Conservation (phyloP, 2,888 invertebrate genomes). For the Meandrusa payeni region DNA sequence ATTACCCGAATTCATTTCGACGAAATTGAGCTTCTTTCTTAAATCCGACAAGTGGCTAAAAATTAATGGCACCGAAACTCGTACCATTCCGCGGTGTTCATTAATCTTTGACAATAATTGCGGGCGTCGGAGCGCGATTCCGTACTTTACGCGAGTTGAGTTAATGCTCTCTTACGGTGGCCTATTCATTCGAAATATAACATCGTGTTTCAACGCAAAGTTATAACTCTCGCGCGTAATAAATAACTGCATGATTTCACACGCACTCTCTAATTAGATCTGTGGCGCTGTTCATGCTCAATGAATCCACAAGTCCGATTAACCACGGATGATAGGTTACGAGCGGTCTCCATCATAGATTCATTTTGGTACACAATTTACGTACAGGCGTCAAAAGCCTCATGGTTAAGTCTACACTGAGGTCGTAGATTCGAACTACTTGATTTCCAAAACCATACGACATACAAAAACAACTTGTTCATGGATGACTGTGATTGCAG, state of each 20-base stretch:
- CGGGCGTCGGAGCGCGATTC: slow-evolving; percentile 55
- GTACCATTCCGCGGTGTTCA: slow-evolving; percentile 16
- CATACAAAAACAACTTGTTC: too few species aligned
- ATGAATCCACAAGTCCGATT: slow-evolving; percentile 39
- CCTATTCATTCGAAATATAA: slow-evolving; percentile 68
- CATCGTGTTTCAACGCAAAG: slow-evolving; percentile 49
- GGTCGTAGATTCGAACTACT: too few species aligned
- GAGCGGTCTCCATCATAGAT: slow-evolving; percentile 35
- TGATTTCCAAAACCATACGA: too few species aligned
- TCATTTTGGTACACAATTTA: too few species aligned
- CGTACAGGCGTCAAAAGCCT: too few species aligned
- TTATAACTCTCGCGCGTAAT: slow-evolving; percentile 46
- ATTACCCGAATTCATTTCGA: slow-evolving; percentile 20
- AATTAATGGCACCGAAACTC: slow-evolving; percentile 23
- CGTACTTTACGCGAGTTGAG: slow-evolving; percentile 55
- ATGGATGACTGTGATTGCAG: too few species aligned
- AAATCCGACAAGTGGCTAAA: slow-evolving; percentile 23
- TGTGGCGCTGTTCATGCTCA: slow-evolving; percentile 49
- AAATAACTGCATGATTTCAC: slow-evolving; percentile 59
- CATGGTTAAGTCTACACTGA: too few species aligned
- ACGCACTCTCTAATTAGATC: slow-evolving; percentile 46
- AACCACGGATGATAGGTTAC: slow-evolving; percentile 7
- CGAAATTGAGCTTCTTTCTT: slow-evolving; percentile 23
- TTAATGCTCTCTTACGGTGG: slow-evolving; percentile 57
- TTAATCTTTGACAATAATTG: slow-evolving; percentile 60